Conservation (phyloP, 2,888 invertebrate species). For the Oscheius sp. region DNA sequence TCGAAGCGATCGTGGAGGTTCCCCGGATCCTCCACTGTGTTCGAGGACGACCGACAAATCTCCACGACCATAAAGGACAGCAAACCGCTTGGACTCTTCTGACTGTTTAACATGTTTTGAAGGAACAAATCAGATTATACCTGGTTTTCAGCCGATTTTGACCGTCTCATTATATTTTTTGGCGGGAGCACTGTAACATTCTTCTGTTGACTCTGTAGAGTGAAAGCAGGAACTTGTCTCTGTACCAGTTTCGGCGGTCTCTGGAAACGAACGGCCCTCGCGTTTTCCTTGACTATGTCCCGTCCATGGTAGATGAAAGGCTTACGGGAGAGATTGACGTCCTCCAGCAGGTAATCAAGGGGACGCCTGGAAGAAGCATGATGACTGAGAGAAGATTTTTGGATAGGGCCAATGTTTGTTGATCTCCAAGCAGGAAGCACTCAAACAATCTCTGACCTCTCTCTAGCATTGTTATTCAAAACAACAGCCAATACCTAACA, state of each 20-base stretch:
- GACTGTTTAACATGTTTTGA: constrained; percentile 5
- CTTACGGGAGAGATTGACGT: constrained; percentile 28
- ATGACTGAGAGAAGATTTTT: too few relatives aligned
- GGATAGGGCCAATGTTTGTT: too few relatives aligned
- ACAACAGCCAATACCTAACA: too few relatives aligned
- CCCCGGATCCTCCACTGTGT: constrained; percentile 47
- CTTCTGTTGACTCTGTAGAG: constrained; percentile 24
- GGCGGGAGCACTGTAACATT: constrained; percentile 23
- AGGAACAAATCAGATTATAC: background rate
- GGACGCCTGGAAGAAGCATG: constrained; percentile 19
- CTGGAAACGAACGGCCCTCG: constrained; percentile 45
- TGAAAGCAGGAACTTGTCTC: constrained; percentile 31
- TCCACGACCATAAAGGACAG: constrained; percentile 45
- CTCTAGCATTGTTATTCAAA: too few relatives aligned
- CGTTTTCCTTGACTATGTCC: constrained; percentile 55
- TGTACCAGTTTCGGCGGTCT: constrained; percentile 33
- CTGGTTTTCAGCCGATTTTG: constrained; percentile 22
- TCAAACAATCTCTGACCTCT: too few relatives aligned
- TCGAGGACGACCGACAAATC: constrained; percentile 50
- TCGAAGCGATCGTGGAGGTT: constrained; percentile 17
- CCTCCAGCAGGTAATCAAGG: constrained; percentile 33
- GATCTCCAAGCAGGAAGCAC: too few relatives aligned
- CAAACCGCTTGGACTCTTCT: constrained; percentile 48
- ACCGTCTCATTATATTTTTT: constrained; percentile 17
- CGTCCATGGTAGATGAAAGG: constrained; percentile 43